Evolutionary conservation across 1,140 invertebrate genomes (phyloP).

Genomic region (Ctenoplectra terminalis): DNA sequence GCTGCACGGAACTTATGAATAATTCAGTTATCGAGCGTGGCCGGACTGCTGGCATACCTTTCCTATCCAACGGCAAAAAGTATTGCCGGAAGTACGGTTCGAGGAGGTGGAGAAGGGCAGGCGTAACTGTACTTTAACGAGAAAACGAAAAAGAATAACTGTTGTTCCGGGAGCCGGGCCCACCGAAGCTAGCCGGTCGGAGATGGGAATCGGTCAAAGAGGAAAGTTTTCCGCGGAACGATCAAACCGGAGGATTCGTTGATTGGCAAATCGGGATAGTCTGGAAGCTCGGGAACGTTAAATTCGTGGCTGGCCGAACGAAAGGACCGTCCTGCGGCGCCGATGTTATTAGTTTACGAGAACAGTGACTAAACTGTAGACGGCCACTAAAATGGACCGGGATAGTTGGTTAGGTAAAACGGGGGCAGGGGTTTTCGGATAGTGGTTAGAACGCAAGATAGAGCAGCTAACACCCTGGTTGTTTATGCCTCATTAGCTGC

Average conservation of each 20-base stretch:
- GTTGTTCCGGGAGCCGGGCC: not conserved
- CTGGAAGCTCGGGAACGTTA: conserved; percentile 52
- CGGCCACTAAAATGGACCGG: conserved; percentile 66
- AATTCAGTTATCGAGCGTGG: conserved; percentile 44
- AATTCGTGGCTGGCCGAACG: conserved; percentile 69
- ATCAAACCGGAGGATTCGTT: conserved; percentile 18
- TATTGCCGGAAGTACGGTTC: conserved; percentile 15
- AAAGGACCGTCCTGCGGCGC: conserved; percentile 65
- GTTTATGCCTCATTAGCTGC: conserved; percentile 77
- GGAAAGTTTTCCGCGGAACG: conserved; percentile 30
- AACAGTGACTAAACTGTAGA: conserved; percentile 72
- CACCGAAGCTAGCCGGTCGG: not conserved
- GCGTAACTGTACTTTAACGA: conserved; percentile 7
- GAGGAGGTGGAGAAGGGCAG: not conserved
- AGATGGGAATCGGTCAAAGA: not conserved
- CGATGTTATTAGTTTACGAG: conserved; percentile 75
- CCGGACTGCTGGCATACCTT: no score
- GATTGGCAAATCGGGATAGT: conserved; percentile 9
- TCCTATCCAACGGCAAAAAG: not conserved
- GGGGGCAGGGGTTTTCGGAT: conserved; percentile 40
- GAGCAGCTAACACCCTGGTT: conserved; percentile 65
- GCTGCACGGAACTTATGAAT: conserved; percentile 30
- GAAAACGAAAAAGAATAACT: conserved; percentile 24
- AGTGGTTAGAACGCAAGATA: conserved; percentile 53
- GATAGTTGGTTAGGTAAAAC: conserved; percentile 48